These are phyloP conservation scores for Chaenogobius annularis DNA, from an alignment of 2,113 vertebrate species.

Conservation along the genomic window DNA sequence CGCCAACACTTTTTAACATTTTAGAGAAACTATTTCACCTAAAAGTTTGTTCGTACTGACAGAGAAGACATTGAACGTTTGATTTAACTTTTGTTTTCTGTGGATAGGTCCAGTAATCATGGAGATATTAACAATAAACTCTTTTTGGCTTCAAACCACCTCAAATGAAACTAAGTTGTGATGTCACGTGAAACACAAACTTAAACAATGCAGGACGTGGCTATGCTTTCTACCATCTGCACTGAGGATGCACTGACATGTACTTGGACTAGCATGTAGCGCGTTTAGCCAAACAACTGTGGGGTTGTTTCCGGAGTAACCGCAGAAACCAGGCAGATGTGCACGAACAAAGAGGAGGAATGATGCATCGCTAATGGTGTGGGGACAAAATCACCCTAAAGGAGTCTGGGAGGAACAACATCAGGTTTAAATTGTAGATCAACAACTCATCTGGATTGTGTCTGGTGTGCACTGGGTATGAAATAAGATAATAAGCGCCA, in stretches of 20 bases:
- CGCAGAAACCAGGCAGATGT: conserved; percentile 53
- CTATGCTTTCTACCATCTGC: conserved; percentile 27
- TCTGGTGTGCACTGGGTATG: conserved; percentile 1
- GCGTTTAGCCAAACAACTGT: conserved; percentile 27
- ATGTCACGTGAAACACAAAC: neutral
- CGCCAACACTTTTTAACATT: no score
- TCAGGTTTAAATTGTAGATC: conserved; percentile 22
- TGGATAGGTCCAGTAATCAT: no score
- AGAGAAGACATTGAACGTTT: no score
- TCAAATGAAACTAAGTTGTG: neutral
- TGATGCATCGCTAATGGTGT: conserved; percentile 62
- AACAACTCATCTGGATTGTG: conserved; percentile 11
- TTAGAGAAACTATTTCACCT: no score
- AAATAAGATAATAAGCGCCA: conserved; percentile 20
- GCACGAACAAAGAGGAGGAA: conserved; percentile 54
- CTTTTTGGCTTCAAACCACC: neutral
- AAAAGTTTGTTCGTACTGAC: no score
- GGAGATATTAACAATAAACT: no score
- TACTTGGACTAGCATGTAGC: conserved; percentile 14
- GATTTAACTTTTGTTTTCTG: no score
- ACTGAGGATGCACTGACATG: conserved; percentile 15
- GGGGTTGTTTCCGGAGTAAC: conserved; percentile 41
- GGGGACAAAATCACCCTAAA: conserved; percentile 35
- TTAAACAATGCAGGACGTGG: conserved; percentile 40
- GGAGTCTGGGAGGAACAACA: conserved; percentile 16